These are phyloP conservation scores for Mycteria americana DNA, from an alignment of 2,797 vertebrate genomes.

Conservation along the genomic window DNA sequence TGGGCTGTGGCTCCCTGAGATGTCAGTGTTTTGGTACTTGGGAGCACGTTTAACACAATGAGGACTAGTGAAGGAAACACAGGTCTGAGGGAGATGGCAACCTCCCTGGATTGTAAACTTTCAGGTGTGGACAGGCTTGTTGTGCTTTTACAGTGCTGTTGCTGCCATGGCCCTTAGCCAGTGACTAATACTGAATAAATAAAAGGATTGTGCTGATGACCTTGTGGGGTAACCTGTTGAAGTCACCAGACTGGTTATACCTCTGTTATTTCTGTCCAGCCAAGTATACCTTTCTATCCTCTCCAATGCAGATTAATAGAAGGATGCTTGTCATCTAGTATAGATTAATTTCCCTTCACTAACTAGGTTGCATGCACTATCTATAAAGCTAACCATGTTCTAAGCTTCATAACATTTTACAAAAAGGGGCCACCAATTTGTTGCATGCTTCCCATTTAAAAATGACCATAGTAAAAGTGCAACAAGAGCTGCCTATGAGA, in stretches of 20 bases:
- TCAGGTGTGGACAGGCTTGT: background rate
- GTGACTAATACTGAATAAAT: background rate
- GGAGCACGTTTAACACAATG: background rate
- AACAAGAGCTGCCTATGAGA: background rate
- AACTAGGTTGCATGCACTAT: background rate
- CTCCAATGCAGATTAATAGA: background rate
- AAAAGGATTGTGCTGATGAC: background rate
- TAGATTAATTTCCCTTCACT: background rate
- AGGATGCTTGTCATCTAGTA: background rate
- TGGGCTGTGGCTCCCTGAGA: background rate
- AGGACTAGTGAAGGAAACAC: background rate
- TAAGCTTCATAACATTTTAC: background rate
- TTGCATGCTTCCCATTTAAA: background rate
- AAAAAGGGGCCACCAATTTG: background rate
- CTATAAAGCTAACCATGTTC: background rate
- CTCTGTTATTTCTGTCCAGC: background rate
- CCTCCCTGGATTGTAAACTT: background rate
- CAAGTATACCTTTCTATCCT: background rate
- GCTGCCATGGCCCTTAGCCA: background rate
- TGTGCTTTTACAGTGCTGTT: background rate
- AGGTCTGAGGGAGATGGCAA: background rate
- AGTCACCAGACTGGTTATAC: background rate
- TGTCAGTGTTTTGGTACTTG: background rate
- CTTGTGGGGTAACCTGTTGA: background rate
- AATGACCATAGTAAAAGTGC: background rate